Base-by-base conservation (phyloP, 1,140 invertebrate genomes). In the Conus betulinus region DNA sequence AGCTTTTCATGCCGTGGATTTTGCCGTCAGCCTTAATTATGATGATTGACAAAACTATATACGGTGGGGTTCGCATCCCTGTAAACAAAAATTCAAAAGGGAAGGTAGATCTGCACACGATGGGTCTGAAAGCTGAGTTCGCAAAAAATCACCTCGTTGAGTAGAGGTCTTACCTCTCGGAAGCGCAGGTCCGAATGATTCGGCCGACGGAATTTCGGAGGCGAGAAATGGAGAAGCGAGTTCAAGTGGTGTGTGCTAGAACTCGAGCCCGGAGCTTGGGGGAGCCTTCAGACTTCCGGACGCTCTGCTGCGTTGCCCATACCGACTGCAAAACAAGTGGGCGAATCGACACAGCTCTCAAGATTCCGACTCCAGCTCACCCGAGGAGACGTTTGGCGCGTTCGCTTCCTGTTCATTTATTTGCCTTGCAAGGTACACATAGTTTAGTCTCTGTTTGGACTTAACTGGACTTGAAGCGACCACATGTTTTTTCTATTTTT, bases 51-150 rank as follows among this genome's bases (percentile, higher is more conserved):
- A 23, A n/a, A 71, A 71, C 6, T 4, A 71, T 4, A 71, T 11
- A 7, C 23, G 20, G 8, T 11, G 8, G 57, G 55, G 57, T 60
- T 1, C 15, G 8, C 8, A 60, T 60, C 57, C 57, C 8, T 60
- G 4, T 0, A 60, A 60, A 60, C 57, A 8, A 15, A 6, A 60
- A 15, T 60, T 60, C 15, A 15, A 0, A 60, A 60, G 23, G 67
- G 27, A 5, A 74, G 55, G 53, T 27, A 39, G 39, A 39, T 39
- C 39, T 39, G 23, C 39, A 51, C n/a, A 89, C 39, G 67, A 94
- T 94, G 94, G 94, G 94, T 76, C 89, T 90, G 79, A 94, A 94
- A 94, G 91, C 91, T 93, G 84, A 94, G 94, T 89, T 92, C 94
- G 67, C 88, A 91, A 87, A 92, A 92, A 87, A 87, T 84, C 92